phyloP scores from a whole-genome alignment of 2,113 vertebrate species.

The Oncorhynchus clarkii region DNA sequence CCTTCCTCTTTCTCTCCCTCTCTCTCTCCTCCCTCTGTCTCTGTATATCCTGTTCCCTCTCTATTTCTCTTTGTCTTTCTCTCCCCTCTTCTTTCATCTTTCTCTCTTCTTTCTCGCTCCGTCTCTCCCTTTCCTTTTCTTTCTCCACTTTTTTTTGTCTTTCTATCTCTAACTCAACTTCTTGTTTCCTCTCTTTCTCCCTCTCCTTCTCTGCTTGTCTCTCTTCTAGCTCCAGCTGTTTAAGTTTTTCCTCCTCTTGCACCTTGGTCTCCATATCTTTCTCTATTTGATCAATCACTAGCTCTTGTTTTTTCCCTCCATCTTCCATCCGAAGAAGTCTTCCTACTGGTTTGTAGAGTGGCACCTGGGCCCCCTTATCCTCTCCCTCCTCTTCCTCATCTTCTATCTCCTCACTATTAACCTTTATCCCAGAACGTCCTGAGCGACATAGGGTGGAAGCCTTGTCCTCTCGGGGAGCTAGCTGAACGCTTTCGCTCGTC shows the following conservation, averaged over 20 bases:
- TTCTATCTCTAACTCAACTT: slow-evolving; percentile 6
- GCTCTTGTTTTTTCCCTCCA: neutral
- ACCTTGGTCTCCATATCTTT: neutral
- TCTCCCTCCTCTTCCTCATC: neutral
- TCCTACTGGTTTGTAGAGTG: slow-evolving; percentile 24
- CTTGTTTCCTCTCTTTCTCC: neutral
- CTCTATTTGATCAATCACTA: neutral
- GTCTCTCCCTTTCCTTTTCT: slow-evolving; percentile 20
- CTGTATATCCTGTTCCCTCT: slow-evolving; percentile 5
- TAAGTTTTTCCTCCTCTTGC: neutral
- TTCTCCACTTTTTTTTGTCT: neutral
- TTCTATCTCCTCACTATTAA: neutral
- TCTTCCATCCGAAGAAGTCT: neutral
- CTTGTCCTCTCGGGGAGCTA: too few relatives aligned
- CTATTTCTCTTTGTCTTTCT: slow-evolving; percentile 4
- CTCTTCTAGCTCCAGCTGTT: neutral
- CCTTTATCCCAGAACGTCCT: neutral
- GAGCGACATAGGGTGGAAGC: too few relatives aligned
- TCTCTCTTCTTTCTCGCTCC: slow-evolving; percentile 25
- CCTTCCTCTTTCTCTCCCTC: neutral
- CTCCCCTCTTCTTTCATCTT: neutral
- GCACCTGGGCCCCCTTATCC: slow-evolving; percentile 14
- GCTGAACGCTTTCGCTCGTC: too few relatives aligned
- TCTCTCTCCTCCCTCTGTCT: neutral
- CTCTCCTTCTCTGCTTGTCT: neutral